phyloP scores from a whole-genome alignment of 64 coral and sea anemone species.

The Porites australiensis region DNA sequence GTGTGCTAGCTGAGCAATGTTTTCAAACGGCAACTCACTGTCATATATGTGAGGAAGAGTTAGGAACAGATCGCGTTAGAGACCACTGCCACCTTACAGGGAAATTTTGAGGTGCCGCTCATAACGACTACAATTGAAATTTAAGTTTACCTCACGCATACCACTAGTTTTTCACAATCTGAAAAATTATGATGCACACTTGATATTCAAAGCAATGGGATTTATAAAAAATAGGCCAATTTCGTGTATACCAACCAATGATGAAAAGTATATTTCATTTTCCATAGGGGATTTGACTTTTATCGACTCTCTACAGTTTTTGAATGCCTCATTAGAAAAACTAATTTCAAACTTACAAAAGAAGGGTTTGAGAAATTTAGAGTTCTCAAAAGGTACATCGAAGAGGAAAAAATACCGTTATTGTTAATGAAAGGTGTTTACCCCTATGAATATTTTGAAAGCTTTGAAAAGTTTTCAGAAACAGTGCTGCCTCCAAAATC shows the following conservation, averaged over 20 bases:
- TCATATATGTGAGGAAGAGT: constrained; percentile 62
- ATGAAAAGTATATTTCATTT: constrained; percentile 65
- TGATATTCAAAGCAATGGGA: constrained; percentile 35
- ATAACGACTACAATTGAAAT: constrained; percentile 50
- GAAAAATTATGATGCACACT: constrained; percentile 12
- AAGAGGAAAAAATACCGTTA: not conserved
- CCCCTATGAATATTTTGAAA: constrained; percentile 32
- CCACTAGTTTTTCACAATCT: constrained; percentile 69
- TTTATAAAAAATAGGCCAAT: constrained; percentile 30
- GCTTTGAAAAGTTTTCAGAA: constrained; percentile 14
- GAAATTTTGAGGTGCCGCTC: constrained; percentile 54
- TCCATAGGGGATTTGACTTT: constrained; percentile 20
- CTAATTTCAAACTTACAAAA: constrained; percentile 25
- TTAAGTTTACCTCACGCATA: constrained; percentile 28
- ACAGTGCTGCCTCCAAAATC: not conserved
- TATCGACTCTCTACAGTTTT: constrained; percentile 63
- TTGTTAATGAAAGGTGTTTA: constrained; percentile 34
- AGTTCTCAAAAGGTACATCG: constrained; percentile 22
- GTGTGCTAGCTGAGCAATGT: not conserved
- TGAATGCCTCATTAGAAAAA: constrained; percentile 62
- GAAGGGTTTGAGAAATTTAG: constrained; percentile 38
- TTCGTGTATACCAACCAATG: constrained; percentile 40
- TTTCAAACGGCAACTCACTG: constrained; percentile 56
- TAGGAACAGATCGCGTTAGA: not conserved
- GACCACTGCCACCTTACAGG: constrained; percentile 57